Evolutionary conservation across 2,888 invertebrate species (phyloP).

Genomic region (Synergus itoensis): DNA sequence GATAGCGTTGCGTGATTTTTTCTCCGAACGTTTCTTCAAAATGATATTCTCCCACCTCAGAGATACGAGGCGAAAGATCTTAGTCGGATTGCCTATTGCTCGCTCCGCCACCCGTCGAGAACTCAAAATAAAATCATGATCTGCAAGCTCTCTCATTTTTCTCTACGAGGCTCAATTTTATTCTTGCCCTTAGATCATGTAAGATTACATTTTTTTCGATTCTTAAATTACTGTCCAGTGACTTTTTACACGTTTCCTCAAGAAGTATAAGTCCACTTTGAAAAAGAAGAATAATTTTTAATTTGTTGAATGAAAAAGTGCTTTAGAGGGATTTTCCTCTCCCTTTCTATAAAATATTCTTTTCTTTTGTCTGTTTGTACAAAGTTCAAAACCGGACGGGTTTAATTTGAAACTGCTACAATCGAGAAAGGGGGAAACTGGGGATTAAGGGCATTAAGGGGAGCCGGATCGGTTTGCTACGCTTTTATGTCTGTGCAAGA

Average conservation of each 20-base stretch:
- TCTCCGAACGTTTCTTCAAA: constrained; percentile 41
- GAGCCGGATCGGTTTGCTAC: constrained; percentile 41
- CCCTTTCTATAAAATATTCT: constrained; percentile 36
- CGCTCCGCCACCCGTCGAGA: constrained; percentile 35
- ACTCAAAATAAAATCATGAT: constrained; percentile 39
- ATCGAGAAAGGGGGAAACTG: constrained; percentile 41
- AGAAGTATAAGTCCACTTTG: not conserved
- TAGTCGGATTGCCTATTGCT: constrained; percentile 35
- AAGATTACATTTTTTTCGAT: constrained; percentile 5
- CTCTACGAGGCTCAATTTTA: not conserved
- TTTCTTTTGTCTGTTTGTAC: constrained; percentile 40
- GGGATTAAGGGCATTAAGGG: constrained; percentile 38
- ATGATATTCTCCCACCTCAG: constrained; percentile 39
- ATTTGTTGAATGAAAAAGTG: constrained; percentile 35
- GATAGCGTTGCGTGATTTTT: constrained; percentile 42
- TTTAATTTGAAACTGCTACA: constrained; percentile 42
- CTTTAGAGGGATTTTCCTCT: constrained; percentile 11
- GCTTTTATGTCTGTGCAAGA: constrained; percentile 39
- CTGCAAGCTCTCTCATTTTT: constrained; percentile 36
- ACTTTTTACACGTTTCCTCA: not conserved
- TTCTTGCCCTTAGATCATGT: constrained; percentile 16
- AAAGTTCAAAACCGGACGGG: constrained; percentile 42
- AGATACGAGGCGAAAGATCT: constrained; percentile 30
- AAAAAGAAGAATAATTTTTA: constrained; percentile 14
- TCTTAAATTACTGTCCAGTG: not conserved